Evolutionary conservation across 2,113 vertebrate species (phyloP).

Genomic region (Turdus rufiventris): DNA sequence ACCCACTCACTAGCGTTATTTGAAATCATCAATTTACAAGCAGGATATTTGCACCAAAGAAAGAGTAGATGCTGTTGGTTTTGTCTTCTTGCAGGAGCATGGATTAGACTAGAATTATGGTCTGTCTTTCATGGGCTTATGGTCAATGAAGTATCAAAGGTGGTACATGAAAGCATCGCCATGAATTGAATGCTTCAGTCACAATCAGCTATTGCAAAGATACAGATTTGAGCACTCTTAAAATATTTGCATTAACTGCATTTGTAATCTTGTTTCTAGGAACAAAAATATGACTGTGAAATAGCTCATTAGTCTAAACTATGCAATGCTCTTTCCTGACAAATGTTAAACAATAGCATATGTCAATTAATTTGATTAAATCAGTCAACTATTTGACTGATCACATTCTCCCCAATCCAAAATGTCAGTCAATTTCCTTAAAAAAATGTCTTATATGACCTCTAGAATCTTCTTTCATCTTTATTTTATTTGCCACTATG

Average conservation of each 20-base stretch:
- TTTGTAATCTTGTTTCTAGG: background rate
- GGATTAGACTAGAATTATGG: background rate
- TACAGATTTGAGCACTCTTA: background rate
- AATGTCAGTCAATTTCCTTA: background rate
- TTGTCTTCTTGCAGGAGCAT: background rate
- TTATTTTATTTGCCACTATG: background rate
- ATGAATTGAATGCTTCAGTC: background rate
- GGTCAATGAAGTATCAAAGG: background rate
- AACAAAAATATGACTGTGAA: background rate
- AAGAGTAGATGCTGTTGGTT: background rate
- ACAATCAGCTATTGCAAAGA: background rate
- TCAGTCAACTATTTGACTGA: background rate
- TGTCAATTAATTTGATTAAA: background rate
- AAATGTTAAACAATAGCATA: background rate
- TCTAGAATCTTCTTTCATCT: background rate
- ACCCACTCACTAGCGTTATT: rapidly evolving
- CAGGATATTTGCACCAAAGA: background rate
- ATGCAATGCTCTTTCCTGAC: background rate
- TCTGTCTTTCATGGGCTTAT: background rate
- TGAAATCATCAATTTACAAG: background rate
- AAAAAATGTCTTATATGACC: background rate
- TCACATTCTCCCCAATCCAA: background rate
- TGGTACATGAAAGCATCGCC: background rate
- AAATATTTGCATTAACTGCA: background rate
- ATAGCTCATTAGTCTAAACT: background rate